Evolutionary conservation across 1,140 invertebrate species (phyloP).

Genomic region (Saccostrea glomerata): DNA sequence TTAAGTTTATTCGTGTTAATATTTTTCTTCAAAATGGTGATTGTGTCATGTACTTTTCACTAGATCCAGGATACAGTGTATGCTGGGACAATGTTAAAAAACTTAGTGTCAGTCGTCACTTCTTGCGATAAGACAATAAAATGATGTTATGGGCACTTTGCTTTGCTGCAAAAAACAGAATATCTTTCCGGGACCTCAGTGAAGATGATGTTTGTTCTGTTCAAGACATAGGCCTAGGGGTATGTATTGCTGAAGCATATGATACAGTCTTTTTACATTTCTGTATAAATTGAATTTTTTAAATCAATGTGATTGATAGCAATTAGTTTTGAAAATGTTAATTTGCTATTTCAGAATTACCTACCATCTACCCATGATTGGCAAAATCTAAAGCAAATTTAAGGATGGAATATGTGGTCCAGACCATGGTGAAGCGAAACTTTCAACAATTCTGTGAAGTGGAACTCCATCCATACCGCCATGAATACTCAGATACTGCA

Average conservation of each 20-base stretch:
- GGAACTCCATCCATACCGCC: neutral
- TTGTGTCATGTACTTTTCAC: neutral
- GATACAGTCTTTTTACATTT: neutral
- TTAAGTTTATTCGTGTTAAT: neutral
- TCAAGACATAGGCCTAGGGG: conserved; percentile 16
- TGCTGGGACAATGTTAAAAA: conserved; percentile 43
- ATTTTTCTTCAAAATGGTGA: neutral
- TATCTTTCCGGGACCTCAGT: conserved; percentile 10
- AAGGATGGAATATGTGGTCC: conserved; percentile 26
- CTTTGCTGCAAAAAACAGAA: conserved; percentile 41
- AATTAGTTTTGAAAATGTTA: neutral
- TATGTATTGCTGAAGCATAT: neutral
- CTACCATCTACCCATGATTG: conserved; percentile 4
- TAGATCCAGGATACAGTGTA: conserved; percentile 44
- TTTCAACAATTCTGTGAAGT: conserved; percentile 2
- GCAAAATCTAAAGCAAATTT: neutral
- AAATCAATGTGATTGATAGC: neutral
- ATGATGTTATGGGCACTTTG: conserved; percentile 38
- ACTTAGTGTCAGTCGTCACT: conserved; percentile 1
- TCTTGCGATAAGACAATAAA: conserved; percentile 10
- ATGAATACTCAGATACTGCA: neutral
- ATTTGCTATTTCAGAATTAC: conserved; percentile 32
- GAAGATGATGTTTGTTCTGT: neutral
- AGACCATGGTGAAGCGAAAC: neutral
- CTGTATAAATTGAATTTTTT: neutral